Conservation (phyloP, 2,888 invertebrate species). For the Papilio demoleus region DNA sequence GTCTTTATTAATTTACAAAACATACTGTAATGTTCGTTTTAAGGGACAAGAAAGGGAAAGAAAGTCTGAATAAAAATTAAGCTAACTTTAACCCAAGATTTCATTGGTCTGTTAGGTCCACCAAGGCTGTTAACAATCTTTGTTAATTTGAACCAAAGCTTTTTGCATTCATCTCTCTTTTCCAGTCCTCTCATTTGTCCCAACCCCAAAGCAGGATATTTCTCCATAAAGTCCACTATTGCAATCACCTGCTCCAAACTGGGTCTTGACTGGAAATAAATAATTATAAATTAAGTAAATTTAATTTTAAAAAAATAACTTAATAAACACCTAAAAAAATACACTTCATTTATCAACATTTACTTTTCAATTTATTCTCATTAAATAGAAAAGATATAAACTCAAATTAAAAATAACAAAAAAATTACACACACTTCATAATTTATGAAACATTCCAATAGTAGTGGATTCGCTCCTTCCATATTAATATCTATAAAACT, state of each 20-base stretch:
- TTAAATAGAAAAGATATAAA: background rate
- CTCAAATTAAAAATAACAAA: background rate
- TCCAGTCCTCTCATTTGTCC: conserved; percentile 72
- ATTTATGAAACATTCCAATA: background rate
- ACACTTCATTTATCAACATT: background rate
- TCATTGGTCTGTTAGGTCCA: conserved; percentile 75
- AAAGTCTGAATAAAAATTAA: conserved; percentile 31
- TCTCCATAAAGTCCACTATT: conserved; percentile 77
- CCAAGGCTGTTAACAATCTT: conserved; percentile 67
- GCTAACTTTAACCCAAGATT: conserved; percentile 77
- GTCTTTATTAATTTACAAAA: too few species aligned
- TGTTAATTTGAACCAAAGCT: conserved; percentile 71
- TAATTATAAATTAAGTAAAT: conserved; percentile 3
- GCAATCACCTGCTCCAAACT: conserved; percentile 74
- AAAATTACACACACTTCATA: background rate
- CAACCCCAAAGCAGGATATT: conserved; percentile 66
- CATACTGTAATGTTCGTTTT: background rate
- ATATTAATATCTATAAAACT: background rate
- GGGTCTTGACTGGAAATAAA: conserved; percentile 65
- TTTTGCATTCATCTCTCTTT: conserved; percentile 73
- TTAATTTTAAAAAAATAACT: background rate
- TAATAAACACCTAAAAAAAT: conserved; percentile 13
- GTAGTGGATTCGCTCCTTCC: conserved; percentile 10
- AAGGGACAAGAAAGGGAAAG: background rate
- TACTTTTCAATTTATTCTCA: too few species aligned